phyloP scores from a whole-genome alignment of 2,113 vertebrate genomes.

The Poeciliopsis occidentalis region DNA sequence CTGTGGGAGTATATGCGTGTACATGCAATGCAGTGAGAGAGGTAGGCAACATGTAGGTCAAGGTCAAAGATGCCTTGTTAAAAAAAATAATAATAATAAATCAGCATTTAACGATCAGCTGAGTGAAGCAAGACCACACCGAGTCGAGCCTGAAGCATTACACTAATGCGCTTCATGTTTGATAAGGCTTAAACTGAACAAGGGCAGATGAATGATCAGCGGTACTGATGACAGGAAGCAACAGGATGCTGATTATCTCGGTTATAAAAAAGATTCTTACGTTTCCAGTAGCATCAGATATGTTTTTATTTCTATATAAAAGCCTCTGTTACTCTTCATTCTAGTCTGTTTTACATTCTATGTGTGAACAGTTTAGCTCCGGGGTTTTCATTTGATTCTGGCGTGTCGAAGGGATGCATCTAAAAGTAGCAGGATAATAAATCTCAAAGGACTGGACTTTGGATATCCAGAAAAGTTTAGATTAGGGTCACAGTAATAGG shows the following conservation, averaged over 20 bases:
- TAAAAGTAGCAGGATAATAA: not conserved
- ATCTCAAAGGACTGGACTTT: too few relatives aligned
- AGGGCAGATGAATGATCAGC: not conserved
- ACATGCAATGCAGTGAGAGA: constrained; percentile 37
- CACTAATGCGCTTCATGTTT: constrained; percentile 30
- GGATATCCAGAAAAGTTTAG: too few relatives aligned
- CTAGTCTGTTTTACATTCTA: too few relatives aligned
- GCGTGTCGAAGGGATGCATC: not conserved
- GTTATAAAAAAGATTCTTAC: not conserved
- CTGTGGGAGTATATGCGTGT: constrained; percentile 3
- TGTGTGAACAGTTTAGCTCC: not conserved
- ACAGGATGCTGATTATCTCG: not conserved
- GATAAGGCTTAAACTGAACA: constrained; percentile 25
- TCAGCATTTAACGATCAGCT: constrained; percentile 23
- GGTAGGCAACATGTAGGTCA: constrained; percentile 68
- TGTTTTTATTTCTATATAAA: too few relatives aligned
- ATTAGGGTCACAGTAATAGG: not conserved
- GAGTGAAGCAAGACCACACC: not conserved
- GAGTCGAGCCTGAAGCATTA: constrained; percentile 23
- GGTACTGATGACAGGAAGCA: constrained; percentile 23
- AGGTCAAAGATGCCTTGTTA: constrained; percentile 34
- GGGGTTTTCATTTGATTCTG: too few relatives aligned
- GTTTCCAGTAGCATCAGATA: too few relatives aligned
- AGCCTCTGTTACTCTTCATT: too few relatives aligned
- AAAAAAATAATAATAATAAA: not conserved